Base-by-base conservation (phyloP, 2,113 vertebrate genomes). In the Nestor notabilis region DNA sequence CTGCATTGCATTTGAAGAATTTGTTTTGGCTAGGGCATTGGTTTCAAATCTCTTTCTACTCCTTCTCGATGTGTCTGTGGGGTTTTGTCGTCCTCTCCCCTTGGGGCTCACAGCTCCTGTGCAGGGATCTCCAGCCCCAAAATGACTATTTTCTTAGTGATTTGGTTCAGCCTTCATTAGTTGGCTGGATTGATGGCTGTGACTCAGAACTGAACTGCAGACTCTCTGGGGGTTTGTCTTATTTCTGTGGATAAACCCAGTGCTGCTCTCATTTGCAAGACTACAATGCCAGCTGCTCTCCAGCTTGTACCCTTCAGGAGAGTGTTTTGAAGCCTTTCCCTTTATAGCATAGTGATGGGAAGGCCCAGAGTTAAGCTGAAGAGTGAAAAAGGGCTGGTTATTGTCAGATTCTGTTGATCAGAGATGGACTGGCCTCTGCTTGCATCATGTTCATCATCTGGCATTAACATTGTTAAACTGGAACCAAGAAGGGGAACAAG, bases 1-100 rank as follows among this genome's bases (percentile, higher is more conserved):
- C 63, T 87, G 58, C 88, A 66, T 96, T 96, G 96, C 60, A 27
- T 94, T 90, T 70, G 81, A 76, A 79, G 69, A 76, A 89, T 97
- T 97, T 93, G 81, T 93, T 83, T 97, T 64, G 50, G 74, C 69
- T 64, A 56, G 84, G 77, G 96, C 89, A 96, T 37, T 41, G 94
- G 56, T 24, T 58, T 58, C 56, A 58, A 58, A n/a, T 58, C 56
- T 23, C 55, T 33, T 89, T 55, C 78, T 60, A 66, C 43, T 58
- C 13, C 49, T 66, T 41, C 20, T 7, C 9, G 6, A 9, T 21
- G 49, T 58, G 8, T 58, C 47, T 13, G 4, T 10, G 56, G 83
- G 70, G 60, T 41, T 77, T 25, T 39, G 12, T n/a, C 47, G 53
- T 33, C 56, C 41, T 95, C 58, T 84, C 53, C 80, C 63, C 29